Percentiles rank a stretch among this genome's conserved stretches.
Conservation (phyloP, 2,113 vertebrate genomes). For the Mus pahari region DNA sequence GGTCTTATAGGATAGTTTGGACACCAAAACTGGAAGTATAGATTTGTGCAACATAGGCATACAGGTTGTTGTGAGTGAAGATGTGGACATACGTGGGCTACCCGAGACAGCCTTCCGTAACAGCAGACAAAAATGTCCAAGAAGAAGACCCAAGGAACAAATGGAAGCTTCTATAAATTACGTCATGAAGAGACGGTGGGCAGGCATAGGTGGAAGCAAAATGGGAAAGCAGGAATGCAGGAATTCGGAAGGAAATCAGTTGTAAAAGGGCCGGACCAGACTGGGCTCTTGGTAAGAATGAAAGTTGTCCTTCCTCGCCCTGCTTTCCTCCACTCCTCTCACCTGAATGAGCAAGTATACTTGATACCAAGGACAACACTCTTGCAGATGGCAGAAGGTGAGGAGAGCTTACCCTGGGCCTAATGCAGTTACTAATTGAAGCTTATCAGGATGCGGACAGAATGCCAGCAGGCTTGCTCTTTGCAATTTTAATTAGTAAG, state of each 20-base stretch:
- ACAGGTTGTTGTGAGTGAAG: not conserved
- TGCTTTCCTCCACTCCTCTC: not conserved
- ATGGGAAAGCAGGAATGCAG: not conserved
- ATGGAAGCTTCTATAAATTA: not conserved
- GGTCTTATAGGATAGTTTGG: not conserved
- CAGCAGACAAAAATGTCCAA: not conserved
- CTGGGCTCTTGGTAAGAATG: not conserved
- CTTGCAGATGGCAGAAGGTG: not conserved
- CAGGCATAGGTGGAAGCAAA: not conserved
- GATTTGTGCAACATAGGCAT: not conserved
- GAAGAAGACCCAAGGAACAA: not conserved
- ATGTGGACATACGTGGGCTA: not conserved
- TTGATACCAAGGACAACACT: not conserved
- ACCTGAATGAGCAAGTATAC: not conserved
- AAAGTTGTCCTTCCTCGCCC: not conserved
- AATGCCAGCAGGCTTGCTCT: not conserved
- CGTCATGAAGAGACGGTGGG: not conserved
- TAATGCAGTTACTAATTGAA: constrained; percentile 46
- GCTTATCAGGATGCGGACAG: constrained; percentile 24
- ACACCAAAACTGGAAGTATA: not conserved
- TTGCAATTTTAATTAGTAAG: constrained; percentile 28
- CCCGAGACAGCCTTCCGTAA: not conserved
- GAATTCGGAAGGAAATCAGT: constrained; percentile 8
- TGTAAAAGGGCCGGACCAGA: not conserved
- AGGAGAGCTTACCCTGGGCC: not conserved